Conservation (phyloP, 2,888 invertebrate species). For the Notodonta dromedarius region DNA sequence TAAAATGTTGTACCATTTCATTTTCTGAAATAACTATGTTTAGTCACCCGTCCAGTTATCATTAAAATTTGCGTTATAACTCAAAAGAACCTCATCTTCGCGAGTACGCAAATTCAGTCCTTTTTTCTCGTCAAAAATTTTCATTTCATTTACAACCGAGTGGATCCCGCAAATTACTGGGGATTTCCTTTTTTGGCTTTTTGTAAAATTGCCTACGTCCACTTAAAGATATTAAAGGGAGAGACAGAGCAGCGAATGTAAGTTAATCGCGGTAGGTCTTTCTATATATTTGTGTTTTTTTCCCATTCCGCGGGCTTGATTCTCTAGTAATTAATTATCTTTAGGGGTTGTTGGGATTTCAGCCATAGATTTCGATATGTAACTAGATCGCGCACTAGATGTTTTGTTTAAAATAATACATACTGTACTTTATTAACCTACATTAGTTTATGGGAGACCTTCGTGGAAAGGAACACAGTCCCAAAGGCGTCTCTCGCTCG, state of each 20-base stretch:
- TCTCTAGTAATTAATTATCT: slow-evolving; percentile 25
- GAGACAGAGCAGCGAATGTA: slow-evolving; percentile 65
- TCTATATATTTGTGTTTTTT: slow-evolving; percentile 36
- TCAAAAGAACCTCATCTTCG: slow-evolving; percentile 45
- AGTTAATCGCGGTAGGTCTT: slow-evolving; percentile 56
- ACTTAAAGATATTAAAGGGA: slow-evolving; percentile 78
- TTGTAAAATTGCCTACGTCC: slow-evolving; percentile 77
- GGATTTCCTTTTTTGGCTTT: slow-evolving; percentile 71
- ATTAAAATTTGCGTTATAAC: slow-evolving; percentile 45
- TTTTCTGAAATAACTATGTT: slow-evolving; percentile 17
- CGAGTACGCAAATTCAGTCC: slow-evolving; percentile 48
- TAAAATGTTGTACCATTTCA: not conserved
- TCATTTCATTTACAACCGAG: slow-evolving; percentile 75
- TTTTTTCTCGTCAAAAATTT: slow-evolving; percentile 68
- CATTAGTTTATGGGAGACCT: too few species aligned
- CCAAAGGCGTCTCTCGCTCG: too few species aligned
- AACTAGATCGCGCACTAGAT: too few species aligned
- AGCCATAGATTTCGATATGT: not conserved
- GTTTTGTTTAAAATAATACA: too few species aligned
- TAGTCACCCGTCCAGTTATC: slow-evolving; percentile 16
- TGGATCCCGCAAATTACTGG: slow-evolving; percentile 73
- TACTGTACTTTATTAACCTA: too few species aligned
- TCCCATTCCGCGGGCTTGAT: slow-evolving; percentile 15
- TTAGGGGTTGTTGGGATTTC: slow-evolving; percentile 22
- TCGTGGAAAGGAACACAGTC: too few species aligned